phyloP scores from a whole-genome alignment of 1,140 invertebrate species.

The Gonioctena quinquepunctata region DNA sequence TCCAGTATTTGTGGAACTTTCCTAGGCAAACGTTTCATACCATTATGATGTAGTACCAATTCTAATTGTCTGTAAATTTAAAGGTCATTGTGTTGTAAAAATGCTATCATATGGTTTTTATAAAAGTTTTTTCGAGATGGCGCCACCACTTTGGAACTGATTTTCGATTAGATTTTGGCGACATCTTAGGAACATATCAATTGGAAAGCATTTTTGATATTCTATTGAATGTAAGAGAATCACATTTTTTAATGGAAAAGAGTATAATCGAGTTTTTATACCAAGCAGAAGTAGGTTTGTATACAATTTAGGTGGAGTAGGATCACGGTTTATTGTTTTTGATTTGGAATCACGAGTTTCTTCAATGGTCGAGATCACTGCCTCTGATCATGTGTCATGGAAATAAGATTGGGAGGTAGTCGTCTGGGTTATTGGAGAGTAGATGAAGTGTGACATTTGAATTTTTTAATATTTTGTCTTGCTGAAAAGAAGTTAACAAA shows the following conservation, averaged over 20 bases:
- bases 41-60: background rate
- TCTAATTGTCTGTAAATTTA: background rate
- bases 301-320: background rate
- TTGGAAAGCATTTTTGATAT: slow-evolving; percentile 8
- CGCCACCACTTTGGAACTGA: background rate
- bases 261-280: background rate
- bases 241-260: background rate
- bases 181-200: slow-evolving; percentile 6
- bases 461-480: background rate
- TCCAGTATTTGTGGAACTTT: background rate
- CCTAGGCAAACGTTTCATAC: background rate
- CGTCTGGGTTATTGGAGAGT: background rate
- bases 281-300: background rate
- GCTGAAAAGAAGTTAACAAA: slow-evolving; percentile 12
- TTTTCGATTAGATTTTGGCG: background rate
- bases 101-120: slow-evolving; percentile 6
- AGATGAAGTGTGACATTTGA: background rate
- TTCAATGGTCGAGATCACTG: background rate
- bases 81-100: slow-evolving; percentile 5
- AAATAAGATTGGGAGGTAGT: background rate
- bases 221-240: slow-evolving; percentile 1
- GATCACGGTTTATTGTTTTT: background rate
- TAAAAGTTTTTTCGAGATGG: slow-evolving; percentile 4
- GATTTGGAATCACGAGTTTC: background rate
- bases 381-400: background rate